These are phyloP conservation scores for Capitulum mitella DNA, from an alignment of 2,888 invertebrate genomes.

Conservation along the genomic window DNA sequence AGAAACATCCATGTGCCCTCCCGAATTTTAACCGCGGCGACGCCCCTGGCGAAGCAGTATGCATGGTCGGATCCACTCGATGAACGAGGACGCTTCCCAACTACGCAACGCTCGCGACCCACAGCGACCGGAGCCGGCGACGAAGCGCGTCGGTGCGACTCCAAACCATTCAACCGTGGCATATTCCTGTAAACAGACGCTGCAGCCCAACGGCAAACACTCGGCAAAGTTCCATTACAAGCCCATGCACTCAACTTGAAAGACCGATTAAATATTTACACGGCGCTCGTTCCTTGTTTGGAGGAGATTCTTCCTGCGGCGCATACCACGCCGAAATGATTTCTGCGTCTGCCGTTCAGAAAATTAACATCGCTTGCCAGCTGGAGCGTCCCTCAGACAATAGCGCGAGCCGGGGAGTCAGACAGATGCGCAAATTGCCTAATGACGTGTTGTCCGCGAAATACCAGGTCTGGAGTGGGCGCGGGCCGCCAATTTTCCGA, in stretches of 20 bases:
- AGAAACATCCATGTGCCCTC: too few relatives aligned
- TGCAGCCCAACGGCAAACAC: not conserved
- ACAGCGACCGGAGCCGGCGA: too few relatives aligned
- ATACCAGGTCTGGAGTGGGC: not conserved
- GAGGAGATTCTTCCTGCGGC: too few relatives aligned
- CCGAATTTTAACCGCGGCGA: too few relatives aligned
- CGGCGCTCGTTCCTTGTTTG: not conserved
- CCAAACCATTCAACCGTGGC: too few relatives aligned
- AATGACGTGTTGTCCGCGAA: not conserved
- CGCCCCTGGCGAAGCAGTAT: too few relatives aligned
- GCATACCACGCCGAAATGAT: too few relatives aligned
- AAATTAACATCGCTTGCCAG: not conserved
- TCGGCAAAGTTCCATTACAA: not conserved
- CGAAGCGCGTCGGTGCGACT: too few relatives aligned
- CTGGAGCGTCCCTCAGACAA: not conserved
- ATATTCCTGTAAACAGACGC: too few relatives aligned
- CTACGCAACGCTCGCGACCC: too few relatives aligned
- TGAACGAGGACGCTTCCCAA: too few relatives aligned
- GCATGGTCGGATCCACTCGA: too few relatives aligned
- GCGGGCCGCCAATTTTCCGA: not conserved
- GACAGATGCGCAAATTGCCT: slow-evolving; percentile 7
- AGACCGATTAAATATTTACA: not conserved
- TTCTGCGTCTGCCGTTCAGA: not conserved
- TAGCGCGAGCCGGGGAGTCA: not conserved
- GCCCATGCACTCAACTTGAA: not conserved